Base-by-base conservation (phyloP, 2,113 vertebrate species). In the Oceanodroma tethys region DNA sequence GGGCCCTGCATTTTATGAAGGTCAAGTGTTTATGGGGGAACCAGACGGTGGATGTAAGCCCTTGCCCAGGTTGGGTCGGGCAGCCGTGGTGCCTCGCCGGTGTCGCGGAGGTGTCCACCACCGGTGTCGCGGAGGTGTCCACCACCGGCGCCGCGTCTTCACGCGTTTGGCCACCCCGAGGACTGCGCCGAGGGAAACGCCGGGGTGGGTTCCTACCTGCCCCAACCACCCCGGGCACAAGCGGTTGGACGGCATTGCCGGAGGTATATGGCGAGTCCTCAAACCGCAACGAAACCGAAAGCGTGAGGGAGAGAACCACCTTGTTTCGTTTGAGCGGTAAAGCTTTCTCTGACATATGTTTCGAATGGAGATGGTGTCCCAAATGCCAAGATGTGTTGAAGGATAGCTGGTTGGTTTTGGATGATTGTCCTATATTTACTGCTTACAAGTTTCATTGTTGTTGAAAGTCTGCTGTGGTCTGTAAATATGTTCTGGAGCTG, bases 401-500 rank as follows among this genome's bases (percentile, higher is more conserved):
- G 96, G 97, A 60, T 92, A 80, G 81, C 96, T 93, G 95, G 95
- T 94, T 62, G 74, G n/a, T 91, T 88, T 76, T 84, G 94, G 63
- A 55, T 13, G 67, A 16, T 59, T 81, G 81, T 86, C 91, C 95
- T 90, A 79, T 86, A 88, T 96, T 97, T 97, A 62, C 85, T 81
- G 50, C 88, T 85, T 85, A 32, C 68, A 23, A 94, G 79, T 84
- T 86, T 72, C 94, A 95, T 86, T 95, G 97, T 97, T 97, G 97
- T 90, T 36, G 83, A 81, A 90, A 95, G 95, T 86, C 96, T 94
- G 93, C 92, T 93, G 91, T 78, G 66, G 74, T 96, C 85, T 96
- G 95, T 47, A 93, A 98, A 96, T 84, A 68, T 40, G 90, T 98
- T 97, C 97, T 97, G 97, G 97, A 97, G 97, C 96, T 75, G 96